Conservation (phyloP, 2,113 vertebrate species). For the Nyctibius bracteatus region DNA sequence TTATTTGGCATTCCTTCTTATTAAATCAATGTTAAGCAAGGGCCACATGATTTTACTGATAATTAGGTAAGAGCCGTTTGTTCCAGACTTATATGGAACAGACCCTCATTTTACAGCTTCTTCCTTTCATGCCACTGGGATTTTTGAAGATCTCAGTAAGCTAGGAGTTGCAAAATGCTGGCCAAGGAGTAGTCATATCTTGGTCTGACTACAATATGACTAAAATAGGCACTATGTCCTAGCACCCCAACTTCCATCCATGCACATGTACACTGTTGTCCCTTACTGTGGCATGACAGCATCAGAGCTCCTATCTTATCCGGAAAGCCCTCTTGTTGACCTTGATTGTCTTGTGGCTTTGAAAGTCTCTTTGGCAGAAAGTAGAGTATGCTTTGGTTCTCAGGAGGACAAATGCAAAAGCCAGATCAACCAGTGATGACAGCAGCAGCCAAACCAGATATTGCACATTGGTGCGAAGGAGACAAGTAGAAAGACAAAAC, state of each 20-base stretch:
- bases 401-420: background rate
- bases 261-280: background rate
- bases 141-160: background rate
- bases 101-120: background rate
- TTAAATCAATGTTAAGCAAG: background rate
- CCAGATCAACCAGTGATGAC: background rate
- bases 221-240: background rate
- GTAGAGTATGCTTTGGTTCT: rapidly evolving
- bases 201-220: background rate
- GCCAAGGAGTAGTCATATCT: background rate
- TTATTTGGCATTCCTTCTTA: background rate
- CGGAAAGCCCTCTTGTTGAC: background rate
- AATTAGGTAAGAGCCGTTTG: background rate
- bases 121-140: background rate
- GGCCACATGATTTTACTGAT: background rate
- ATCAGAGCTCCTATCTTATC: background rate
- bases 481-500: background rate
- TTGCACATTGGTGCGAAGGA: rapidly evolving
- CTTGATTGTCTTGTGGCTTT: background rate
- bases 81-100: background rate
- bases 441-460: background rate
- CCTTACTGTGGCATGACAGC: background rate
- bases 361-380: background rate
- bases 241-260: background rate
- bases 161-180: background rate